Base-by-base conservation (phyloP, 2,113 vertebrate genomes). In the Oxygymnocypris stewartii region DNA sequence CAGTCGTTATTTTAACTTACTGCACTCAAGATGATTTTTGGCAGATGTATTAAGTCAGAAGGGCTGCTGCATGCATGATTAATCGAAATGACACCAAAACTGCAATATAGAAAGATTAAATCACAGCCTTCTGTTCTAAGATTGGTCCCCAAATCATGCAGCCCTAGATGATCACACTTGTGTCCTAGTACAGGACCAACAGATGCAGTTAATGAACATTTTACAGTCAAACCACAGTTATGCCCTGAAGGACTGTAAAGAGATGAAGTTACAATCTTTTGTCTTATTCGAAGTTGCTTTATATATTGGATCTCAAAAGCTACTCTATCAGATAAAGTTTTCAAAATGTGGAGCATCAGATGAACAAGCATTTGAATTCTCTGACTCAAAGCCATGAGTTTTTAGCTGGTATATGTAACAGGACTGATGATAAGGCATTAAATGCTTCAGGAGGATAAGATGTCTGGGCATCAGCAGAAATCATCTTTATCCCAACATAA, bases 321-420 rank as follows among this genome's bases (percentile, higher is more conserved):
- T 47, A 8, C 42, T 75, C 23, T 7, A 14, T 75, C 40, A 74
- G 71, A 74, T 23, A 13, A 0, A n/a, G 25, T 49, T 49, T n/a
- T 28, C 1, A 42, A 73, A 59, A 78, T 11, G 16, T 31, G 14
- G 44, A 54, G 14, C 75, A 31, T 47, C 73, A 75, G 73, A 47
- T 47, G 73, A 74, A 75, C 40, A 25, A 75, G 73, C 7, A 7
- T 77, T 51, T 77, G 14, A 35, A 78, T 11, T 10, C 25, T 54
- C 75, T 35, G 76, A 78, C 49, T 78, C 76, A 54, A 78, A 78
- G 76, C 25, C 28, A 78, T 78, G 16, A 2, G 16, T 54, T 76
- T 75, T 28, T 49, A 47, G 42, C 13, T 49, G 4, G n/a, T 49
- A 28, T n/a, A 13, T 40, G 71, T 74, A 74, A 42, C 23, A 76